phyloP scores from a whole-genome alignment of 2,888 invertebrate genomes.

The Eupithecia subfuscata region DNA sequence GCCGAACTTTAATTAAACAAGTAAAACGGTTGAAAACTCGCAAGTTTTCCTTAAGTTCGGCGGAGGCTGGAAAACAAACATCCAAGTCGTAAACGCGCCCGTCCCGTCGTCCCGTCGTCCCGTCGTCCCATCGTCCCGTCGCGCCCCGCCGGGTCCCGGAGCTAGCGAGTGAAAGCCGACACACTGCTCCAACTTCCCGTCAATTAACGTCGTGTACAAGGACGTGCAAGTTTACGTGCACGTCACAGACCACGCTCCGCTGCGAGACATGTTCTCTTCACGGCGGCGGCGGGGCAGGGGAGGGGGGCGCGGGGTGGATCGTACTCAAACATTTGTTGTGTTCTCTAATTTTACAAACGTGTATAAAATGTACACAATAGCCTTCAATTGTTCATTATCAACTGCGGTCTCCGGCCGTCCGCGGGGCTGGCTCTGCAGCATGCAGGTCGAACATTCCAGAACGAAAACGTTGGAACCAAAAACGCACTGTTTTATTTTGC shows the following conservation, averaged over 20 bases:
- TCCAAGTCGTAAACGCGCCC: conserved; percentile 22
- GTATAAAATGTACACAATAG: no score
- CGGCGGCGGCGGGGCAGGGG: no score
- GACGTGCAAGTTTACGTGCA: not conserved
- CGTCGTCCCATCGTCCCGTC: not conserved
- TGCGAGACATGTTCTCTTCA: no score
- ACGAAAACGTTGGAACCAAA: no score
- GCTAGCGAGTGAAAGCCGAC: not conserved
- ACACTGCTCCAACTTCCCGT: not conserved
- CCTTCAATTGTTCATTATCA: no score
- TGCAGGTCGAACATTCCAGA: no score
- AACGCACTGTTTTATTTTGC: no score
- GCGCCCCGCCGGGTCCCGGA: not conserved
- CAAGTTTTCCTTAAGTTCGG: conserved; percentile 27
- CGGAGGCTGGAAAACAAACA: conserved; percentile 31
- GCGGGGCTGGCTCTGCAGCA: no score
- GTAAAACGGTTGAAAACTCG: conserved; percentile 14
- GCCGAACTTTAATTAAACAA: conserved; percentile 28
- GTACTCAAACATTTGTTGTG: no score
- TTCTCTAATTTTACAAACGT: no score
- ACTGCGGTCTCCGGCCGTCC: no score
- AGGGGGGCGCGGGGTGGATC: no score
- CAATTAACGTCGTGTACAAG: not conserved
- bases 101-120: not conserved
- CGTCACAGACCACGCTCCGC: not conserved